phyloP scores from a whole-genome alignment of 2,888 invertebrate species.

The Leptopilina drosophilae region DNA sequence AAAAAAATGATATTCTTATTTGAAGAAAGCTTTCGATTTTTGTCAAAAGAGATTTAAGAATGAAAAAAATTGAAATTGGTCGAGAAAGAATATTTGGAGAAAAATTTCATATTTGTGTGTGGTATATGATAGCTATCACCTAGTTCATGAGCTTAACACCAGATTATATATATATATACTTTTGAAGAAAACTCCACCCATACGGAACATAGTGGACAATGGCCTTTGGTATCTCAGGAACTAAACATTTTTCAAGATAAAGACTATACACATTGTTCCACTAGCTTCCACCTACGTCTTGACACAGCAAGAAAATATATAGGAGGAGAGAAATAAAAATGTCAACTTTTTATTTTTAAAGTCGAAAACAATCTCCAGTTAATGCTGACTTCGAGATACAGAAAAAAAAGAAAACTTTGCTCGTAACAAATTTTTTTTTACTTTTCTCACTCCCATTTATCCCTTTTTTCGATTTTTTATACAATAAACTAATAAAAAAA shows the following conservation, averaged over 20 bases:
- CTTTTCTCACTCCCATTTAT: not conserved
- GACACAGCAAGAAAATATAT: slow-evolving; percentile 52
- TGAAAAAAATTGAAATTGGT: no score
- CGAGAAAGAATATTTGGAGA: not conserved
- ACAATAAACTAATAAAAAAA: no score
- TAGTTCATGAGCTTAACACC: slow-evolving; percentile 55
- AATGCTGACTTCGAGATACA: slow-evolving; percentile 18
- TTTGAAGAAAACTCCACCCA: slow-evolving; percentile 53
- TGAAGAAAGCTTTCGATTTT: no score
- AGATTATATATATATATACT: slow-evolving; percentile 51
- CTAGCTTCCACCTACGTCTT: slow-evolving; percentile 54
- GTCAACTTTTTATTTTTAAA: slow-evolving; percentile 34
- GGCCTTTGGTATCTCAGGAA: slow-evolving; percentile 61
- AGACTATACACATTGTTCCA: slow-evolving; percentile 66
- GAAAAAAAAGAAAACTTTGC: not conserved
- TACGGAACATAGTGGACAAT: slow-evolving; percentile 62
- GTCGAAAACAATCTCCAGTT: slow-evolving; percentile 46
- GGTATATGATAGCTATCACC: slow-evolving; percentile 45
- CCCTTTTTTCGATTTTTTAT: no score
- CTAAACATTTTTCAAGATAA: slow-evolving; percentile 73
- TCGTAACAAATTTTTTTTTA: slow-evolving; percentile 3
- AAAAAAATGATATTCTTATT: no score
- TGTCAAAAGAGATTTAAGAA: no score
- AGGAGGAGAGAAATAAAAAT: slow-evolving; percentile 47
- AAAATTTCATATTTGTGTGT: not conserved